phyloP scores from a whole-genome alignment of 2,113 vertebrate genomes.

The Xiphophorus hellerii region DNA sequence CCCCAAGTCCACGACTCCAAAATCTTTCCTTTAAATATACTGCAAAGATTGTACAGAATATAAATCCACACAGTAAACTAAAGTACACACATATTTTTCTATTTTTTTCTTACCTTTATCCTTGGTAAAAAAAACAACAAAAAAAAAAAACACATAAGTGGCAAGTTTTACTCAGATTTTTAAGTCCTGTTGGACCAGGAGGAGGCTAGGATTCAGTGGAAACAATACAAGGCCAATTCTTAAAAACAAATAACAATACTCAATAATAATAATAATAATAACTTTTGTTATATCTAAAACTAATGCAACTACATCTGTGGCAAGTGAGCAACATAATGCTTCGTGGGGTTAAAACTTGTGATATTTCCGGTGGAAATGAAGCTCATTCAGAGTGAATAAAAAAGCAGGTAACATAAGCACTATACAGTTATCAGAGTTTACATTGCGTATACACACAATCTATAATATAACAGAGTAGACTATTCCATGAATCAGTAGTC shows the following conservation, averaged over 20 bases:
- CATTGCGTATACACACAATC: conserved; percentile 75
- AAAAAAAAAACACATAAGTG: conserved; percentile 41
- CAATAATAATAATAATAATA: conserved; percentile 1
- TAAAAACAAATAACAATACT: conserved; percentile 11
- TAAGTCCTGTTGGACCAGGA: conserved; percentile 28
- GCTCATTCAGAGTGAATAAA: conserved; percentile 62
- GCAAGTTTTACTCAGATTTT: conserved; percentile 47
- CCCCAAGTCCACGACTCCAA: conserved; percentile 21
- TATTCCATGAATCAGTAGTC: conserved; percentile 77
- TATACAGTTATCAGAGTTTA: conserved; percentile 73
- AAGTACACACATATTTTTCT: conserved; percentile 53
- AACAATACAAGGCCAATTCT: conserved; percentile 51
- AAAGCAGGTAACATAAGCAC: conserved; percentile 74
- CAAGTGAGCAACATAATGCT: conserved; percentile 42
- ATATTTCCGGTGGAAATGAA: conserved; percentile 39
- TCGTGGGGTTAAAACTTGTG: conserved; percentile 35
- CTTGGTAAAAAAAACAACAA: conserved; percentile 45
- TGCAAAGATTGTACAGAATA: conserved; percentile 70
- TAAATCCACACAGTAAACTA: conserved; percentile 64
- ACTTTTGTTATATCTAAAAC: conserved; percentile 53
- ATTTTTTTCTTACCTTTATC: conserved; percentile 36
- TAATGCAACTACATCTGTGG: conserved; percentile 53
- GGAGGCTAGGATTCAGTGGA: conserved; percentile 27
- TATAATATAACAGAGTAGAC: conserved; percentile 73
- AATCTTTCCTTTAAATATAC: conserved; percentile 69